Percentiles rank a stretch among this genome's conserved stretches.
phyloP scores from a whole-genome alignment of 2,888 invertebrate genomes.

The Eupithecia exiguata region DNA sequence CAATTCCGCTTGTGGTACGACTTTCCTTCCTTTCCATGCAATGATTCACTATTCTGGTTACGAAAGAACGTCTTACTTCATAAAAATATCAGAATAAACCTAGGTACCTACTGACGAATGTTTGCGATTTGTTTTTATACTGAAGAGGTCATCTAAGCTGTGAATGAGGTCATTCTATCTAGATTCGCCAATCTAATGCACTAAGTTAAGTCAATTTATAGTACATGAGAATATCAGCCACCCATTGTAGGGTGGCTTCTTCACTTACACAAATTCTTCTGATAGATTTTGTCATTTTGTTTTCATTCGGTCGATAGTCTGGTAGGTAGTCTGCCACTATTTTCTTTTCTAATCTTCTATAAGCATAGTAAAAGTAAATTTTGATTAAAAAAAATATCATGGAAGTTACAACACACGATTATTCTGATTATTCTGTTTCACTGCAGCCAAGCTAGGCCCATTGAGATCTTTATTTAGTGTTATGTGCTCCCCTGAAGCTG shows the following conservation, averaged over 20 bases:
- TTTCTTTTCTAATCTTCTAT: no score
- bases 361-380: no score
- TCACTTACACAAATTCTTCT: not conserved
- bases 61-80: not conserved
- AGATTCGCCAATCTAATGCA: not conserved
- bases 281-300: no score
- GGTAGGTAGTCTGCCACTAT: no score
- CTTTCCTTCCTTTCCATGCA: not conserved
- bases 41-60: not conserved
- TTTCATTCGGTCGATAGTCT: no score
- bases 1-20: not conserved
- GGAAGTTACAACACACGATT: no score
- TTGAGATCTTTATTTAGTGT: not conserved
- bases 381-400: no score
- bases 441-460: not conserved
- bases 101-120: not conserved
- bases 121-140: not conserved
- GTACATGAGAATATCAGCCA: not conserved
- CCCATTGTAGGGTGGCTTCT: not conserved
- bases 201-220: not conserved
- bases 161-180: conserved; percentile 4
- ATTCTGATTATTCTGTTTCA: no score
- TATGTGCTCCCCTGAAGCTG: not conserved
- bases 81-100: not conserved
- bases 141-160: not conserved